Percentiles rank a stretch among this genome's conserved stretches.
Conservation (phyloP, 2,797 vertebrate genomes). For the Arvicola amphibius region DNA sequence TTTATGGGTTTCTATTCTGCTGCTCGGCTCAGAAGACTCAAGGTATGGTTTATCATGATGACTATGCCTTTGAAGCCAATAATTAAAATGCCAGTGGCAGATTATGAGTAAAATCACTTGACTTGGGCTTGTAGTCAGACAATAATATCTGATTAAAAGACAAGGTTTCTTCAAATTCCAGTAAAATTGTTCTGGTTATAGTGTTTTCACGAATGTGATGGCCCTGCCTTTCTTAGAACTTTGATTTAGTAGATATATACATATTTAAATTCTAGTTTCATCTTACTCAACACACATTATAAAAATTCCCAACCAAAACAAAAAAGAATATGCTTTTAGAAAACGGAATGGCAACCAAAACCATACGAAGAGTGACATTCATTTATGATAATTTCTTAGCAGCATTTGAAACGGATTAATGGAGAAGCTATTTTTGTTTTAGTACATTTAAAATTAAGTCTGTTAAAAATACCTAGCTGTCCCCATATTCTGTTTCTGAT, state of each 20-base stretch:
- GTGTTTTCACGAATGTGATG: neutral
- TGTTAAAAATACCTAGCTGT: neutral
- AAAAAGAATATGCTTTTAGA: neutral
- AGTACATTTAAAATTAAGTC: conserved; percentile 22
- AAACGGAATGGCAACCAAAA: conserved; percentile 17
- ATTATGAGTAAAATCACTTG: conserved; percentile 63
- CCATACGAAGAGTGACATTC: neutral
- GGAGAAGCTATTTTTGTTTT: conserved; percentile 27
- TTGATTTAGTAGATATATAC: neutral
- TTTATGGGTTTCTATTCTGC: conserved; percentile 75
- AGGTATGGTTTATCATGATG: conserved; percentile 25
- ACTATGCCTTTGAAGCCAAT: neutral
- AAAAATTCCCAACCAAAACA: conserved; percentile 30
- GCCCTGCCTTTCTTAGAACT: neutral
- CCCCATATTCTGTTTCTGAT: neutral
- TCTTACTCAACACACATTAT: neutral
- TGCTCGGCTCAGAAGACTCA: conserved; percentile 45
- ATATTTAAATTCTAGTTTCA: conserved; percentile 4
- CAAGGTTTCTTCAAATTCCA: conserved; percentile 27
- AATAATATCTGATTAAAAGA: conserved; percentile 51
- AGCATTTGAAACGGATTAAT: conserved; percentile 26
- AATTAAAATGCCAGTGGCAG: conserved; percentile 51
- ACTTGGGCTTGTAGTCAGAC: neutral
- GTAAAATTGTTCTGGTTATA: conserved; percentile 42
- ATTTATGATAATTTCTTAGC: neutral